These are phyloP conservation scores for Anticlea derivata DNA, from an alignment of 2,888 invertebrate species.

Conservation along the genomic window DNA sequence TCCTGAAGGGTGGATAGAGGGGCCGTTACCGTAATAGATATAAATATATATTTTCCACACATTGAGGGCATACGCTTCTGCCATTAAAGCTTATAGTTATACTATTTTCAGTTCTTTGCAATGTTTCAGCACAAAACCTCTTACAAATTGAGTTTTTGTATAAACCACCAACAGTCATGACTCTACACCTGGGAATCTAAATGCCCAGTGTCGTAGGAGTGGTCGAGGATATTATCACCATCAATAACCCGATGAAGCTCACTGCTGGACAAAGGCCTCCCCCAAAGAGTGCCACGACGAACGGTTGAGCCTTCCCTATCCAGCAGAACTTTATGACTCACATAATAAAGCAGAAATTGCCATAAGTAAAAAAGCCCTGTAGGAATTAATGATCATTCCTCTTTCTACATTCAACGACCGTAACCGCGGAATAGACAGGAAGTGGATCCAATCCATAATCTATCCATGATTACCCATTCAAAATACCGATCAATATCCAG, in stretches of 20 bases:
- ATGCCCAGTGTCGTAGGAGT: too few species aligned
- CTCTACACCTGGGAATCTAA: too few species aligned
- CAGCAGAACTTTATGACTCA: slow-evolving; percentile 7
- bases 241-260: neutral
- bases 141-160: slow-evolving; percentile 4
- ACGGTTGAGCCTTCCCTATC: too few species aligned
- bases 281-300: too few species aligned
- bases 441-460: slow-evolving; percentile 59
- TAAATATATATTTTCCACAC: slow-evolving; percentile 34
- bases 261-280: too few species aligned
- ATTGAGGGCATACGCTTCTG: slow-evolving; percentile 24
- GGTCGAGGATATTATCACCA: too few species aligned
- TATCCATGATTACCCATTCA: slow-evolving; percentile 25
- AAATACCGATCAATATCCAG: slow-evolving; percentile 8
- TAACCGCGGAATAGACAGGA: slow-evolving; percentile 47
- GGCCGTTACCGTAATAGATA: slow-evolving; percentile 32
- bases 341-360: too few species aligned
- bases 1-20: slow-evolving; percentile 34
- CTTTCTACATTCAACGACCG: slow-evolving; percentile 11
- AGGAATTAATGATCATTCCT: slow-evolving; percentile 21
- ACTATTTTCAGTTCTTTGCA: slow-evolving; percentile 13
- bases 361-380: neutral
- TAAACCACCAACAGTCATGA: too few species aligned
- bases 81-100: slow-evolving; percentile 23
- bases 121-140: slow-evolving; percentile 4